These are phyloP conservation scores for Poecilia velifera DNA, from an alignment of 2,797 vertebrate genomes.

Conservation along the genomic window DNA sequence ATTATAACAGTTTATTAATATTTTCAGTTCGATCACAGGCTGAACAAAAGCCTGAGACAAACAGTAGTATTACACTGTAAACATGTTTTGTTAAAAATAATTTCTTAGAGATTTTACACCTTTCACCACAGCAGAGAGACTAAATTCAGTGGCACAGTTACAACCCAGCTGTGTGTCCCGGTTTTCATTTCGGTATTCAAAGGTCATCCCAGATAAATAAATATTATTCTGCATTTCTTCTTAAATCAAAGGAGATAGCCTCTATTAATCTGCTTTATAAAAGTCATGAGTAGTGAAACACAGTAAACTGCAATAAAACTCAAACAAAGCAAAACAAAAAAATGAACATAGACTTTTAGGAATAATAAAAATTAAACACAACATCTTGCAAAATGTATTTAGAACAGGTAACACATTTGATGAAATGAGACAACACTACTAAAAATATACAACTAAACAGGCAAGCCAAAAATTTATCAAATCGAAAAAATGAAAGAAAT, in stretches of 20 bases:
- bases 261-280: constrained; percentile 27
- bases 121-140: constrained; percentile 7
- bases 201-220: constrained; percentile 66
- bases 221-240: constrained; percentile 51
- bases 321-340: not conserved
- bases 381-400: not conserved
- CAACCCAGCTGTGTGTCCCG: constrained; percentile 35
- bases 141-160: constrained; percentile 33
- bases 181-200: constrained; percentile 38
- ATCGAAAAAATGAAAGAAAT: not conserved
- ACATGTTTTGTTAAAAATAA: constrained; percentile 44
- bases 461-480: not conserved
- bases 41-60: constrained; percentile 60
- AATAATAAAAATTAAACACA: not conserved
- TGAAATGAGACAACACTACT: not conserved
- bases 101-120: constrained; percentile 26
- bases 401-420: not conserved
- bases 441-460: not conserved
- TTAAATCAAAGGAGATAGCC: constrained; percentile 47
- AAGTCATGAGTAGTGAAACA: constrained; percentile 10
- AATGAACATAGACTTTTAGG: not conserved
- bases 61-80: constrained; percentile 53
- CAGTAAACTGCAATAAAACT: constrained; percentile 7
- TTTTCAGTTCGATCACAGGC: constrained; percentile 37
- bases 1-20: constrained; percentile 46